Conservation (phyloP, 2,113 vertebrate species). For the Platysteira castanea region DNA sequence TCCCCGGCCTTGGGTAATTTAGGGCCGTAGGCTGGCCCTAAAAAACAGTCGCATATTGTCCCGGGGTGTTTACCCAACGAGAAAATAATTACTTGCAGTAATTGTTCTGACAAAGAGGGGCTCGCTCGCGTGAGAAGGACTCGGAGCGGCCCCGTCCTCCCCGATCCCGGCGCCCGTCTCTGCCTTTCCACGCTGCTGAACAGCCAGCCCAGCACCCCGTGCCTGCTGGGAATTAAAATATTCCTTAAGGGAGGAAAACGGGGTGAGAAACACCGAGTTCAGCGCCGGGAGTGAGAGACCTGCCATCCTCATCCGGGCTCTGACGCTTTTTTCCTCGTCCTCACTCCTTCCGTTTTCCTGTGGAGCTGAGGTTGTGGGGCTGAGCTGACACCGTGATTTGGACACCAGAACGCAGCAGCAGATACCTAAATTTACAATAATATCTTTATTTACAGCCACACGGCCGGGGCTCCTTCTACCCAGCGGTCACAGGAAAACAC, state of each 20-base stretch:
- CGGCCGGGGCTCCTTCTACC: rapidly evolving
- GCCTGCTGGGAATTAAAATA: rapidly evolving
- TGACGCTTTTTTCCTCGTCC: not conserved
- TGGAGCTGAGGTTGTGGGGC: not conserved
- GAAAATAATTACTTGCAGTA: not conserved
- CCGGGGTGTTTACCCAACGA: not conserved
- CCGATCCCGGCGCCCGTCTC: rapidly evolving
- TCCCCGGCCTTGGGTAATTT: not conserved
- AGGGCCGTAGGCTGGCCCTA: not conserved
- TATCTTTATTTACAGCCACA: not conserved
- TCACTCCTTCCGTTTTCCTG: rapidly evolving
- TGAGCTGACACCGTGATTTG: not conserved
- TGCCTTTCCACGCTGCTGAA: not conserved
- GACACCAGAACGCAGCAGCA: not conserved
- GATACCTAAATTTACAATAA: not conserved
- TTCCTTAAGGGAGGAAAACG: not conserved
- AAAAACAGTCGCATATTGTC: conserved; percentile 34
- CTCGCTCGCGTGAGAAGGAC: not conserved
- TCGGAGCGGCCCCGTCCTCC: not conserved
- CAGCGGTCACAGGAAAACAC: not conserved
- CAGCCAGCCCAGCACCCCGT: not conserved
- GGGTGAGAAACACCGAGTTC: not conserved
- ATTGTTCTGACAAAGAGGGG: not conserved
- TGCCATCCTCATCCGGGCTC: rapidly evolving
- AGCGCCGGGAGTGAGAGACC: rapidly evolving